Evolutionary conservation across 2,797 vertebrate species (phyloP).

Genomic region (Benthosema pterotum): DNA sequence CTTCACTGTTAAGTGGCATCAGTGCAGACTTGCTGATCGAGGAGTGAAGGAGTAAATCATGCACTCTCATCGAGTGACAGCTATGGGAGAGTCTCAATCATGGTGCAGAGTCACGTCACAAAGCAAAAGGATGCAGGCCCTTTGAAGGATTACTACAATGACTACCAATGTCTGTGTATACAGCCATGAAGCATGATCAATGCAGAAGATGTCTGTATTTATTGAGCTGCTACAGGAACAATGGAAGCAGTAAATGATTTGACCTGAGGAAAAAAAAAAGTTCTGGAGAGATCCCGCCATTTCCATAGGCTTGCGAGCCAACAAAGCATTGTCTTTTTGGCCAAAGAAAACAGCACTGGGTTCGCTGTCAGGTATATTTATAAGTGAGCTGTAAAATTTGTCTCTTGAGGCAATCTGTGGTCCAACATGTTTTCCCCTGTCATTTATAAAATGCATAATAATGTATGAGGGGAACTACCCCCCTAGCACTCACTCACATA

Average conservation of each 20-base stretch:
- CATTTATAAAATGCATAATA: constrained; percentile 18
- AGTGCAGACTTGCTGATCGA: too few relatives aligned
- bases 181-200: too few relatives aligned
- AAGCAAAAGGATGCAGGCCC: background rate
- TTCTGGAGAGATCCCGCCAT: constrained; percentile 21
- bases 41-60: too few relatives aligned
- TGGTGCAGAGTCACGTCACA: too few relatives aligned
- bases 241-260: constrained; percentile 2
- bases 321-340: constrained; percentile 7
- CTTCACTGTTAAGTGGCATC: too few relatives aligned
- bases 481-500: background rate
- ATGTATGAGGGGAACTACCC: constrained; percentile 3
- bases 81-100: too few relatives aligned
- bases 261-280: constrained; percentile 11
- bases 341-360: constrained; percentile 8
- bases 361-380: constrained; percentile 12
- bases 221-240: background rate
- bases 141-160: too few relatives aligned
- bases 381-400: constrained; percentile 18
- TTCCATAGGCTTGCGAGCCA: constrained; percentile 12
- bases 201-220: background rate
- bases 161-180: too few relatives aligned
- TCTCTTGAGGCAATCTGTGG: constrained; percentile 13
- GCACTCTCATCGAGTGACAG: too few relatives aligned
- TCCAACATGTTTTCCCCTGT: constrained; percentile 6